These are phyloP conservation scores for Mohoua ochrocephala DNA, from an alignment of 2,113 vertebrate species.

Conservation along the genomic window DNA sequence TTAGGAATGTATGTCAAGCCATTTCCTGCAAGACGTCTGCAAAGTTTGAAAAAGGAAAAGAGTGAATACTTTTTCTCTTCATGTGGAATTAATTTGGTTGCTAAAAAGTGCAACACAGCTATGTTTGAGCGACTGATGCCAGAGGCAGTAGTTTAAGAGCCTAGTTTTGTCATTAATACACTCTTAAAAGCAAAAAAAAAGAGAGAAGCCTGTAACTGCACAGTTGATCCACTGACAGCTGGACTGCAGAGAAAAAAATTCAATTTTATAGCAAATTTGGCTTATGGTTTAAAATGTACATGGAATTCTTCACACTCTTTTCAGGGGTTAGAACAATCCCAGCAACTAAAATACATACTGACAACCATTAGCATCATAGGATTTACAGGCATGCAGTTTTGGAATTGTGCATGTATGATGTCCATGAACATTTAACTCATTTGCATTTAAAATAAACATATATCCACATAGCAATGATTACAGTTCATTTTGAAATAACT, in stretches of 20 bases:
- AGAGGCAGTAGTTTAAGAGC: slow-evolving; percentile 47
- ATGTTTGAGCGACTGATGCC: slow-evolving; percentile 34
- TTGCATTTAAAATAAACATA: not conserved
- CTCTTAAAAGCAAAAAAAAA: not conserved
- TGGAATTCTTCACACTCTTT: not conserved
- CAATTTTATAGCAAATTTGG: not conserved
- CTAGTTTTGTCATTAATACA: slow-evolving; percentile 48
- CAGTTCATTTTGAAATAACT: not conserved
- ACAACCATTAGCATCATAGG: not conserved
- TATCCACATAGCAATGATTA: not conserved
- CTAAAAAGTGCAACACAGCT: slow-evolving; percentile 57
- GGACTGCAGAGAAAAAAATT: not conserved
- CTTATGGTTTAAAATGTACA: not conserved
- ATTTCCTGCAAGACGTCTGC: slow-evolving; percentile 92
- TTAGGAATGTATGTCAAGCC: slow-evolving; percentile 85
- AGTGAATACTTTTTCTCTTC: slow-evolving; percentile 64
- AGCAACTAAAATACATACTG: not conserved
- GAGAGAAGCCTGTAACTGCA: not conserved
- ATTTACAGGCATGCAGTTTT: not conserved
- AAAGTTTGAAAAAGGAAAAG: slow-evolving; percentile 63
- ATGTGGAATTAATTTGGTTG: slow-evolving; percentile 72
- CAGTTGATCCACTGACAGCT: slow-evolving; percentile 11
- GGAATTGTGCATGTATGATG: not conserved
- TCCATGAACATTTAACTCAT: not conserved
- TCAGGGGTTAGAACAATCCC: not conserved